Percentiles rank a stretch among this genome's conserved stretches.
Conservation (phyloP, 2,888 invertebrate genomes). For the Julus scanicus region DNA sequence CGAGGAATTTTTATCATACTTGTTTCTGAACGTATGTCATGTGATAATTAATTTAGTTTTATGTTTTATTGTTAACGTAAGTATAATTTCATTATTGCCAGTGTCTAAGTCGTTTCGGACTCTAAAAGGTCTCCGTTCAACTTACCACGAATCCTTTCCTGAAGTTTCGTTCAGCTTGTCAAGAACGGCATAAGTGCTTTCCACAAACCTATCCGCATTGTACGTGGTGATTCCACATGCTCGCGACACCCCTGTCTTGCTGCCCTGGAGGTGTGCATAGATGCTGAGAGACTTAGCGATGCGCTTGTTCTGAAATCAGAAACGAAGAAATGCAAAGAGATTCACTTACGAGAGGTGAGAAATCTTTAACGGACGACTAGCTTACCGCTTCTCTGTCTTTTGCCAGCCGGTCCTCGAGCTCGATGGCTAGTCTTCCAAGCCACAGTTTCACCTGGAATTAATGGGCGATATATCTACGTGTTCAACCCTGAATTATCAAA, state of each 20-base stretch:
- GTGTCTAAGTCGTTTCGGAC: too few relatives aligned
- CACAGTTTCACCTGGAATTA: constrained; percentile 73
- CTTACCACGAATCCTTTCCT: constrained; percentile 62
- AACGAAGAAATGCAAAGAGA: constrained; percentile 56
- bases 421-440: constrained; percentile 82
- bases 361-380: constrained; percentile 51
- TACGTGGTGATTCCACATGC: constrained; percentile 73
- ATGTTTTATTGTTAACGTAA: too few relatives aligned
- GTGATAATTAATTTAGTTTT: too few relatives aligned
- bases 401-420: constrained; percentile 84
- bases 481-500: background rate
- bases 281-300: constrained; percentile 83
- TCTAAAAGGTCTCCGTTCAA: constrained; percentile 56
- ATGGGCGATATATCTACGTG: background rate
- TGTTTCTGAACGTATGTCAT: too few relatives aligned
- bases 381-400: constrained; percentile 73
- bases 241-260: constrained; percentile 73
- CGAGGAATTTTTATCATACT: too few relatives aligned
- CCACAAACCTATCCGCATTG: constrained; percentile 75
- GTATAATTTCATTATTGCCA: too few relatives aligned
- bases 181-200: constrained; percentile 75
- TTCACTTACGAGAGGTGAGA: constrained; percentile 54
- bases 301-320: constrained; percentile 77
- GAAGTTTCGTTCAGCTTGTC: constrained; percentile 69
- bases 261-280: constrained; percentile 73